phyloP scores from a whole-genome alignment of 2,888 invertebrate species.

The Dryadula phaetusa region DNA sequence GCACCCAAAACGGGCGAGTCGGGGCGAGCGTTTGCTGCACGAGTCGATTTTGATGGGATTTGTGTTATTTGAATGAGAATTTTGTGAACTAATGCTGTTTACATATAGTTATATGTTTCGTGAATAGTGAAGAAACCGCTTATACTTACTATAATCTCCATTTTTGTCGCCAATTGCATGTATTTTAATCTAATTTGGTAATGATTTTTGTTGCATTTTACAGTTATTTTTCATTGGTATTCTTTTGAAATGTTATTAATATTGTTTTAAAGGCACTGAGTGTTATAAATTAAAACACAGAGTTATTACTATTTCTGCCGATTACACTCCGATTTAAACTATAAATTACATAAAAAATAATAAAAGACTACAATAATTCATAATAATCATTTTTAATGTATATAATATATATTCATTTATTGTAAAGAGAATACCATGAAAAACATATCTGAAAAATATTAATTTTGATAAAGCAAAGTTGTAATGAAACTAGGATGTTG shows the following conservation, averaged over 20 bases:
- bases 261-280: no score
- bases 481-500: conserved; percentile 25
- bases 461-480: conserved; percentile 15
- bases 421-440: conserved; percentile 8
- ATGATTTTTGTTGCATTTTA: not conserved
- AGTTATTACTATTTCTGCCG: no score
- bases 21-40: conserved; percentile 66
- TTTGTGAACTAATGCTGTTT: conserved; percentile 32
- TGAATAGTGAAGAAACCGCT: conserved; percentile 26
- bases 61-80: conserved; percentile 29
- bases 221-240: not conserved
- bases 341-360: no score
- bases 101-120: not conserved
- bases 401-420: not conserved
- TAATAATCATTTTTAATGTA: not conserved
- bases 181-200: conserved; percentile 4
- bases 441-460: not conserved
- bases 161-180: conserved; percentile 13
- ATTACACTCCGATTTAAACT: no score
- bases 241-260: not conserved
- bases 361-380: no score
- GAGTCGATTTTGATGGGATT: conserved; percentile 29
- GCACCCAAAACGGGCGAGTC: conserved; percentile 65
- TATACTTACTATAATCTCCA: conserved; percentile 33
- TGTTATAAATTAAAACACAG: not conserved